Percentiles rank a stretch among this genome's conserved stretches.
Conservation (phyloP, 1,140 invertebrate species). For the Drosophila sturtevanti region DNA sequence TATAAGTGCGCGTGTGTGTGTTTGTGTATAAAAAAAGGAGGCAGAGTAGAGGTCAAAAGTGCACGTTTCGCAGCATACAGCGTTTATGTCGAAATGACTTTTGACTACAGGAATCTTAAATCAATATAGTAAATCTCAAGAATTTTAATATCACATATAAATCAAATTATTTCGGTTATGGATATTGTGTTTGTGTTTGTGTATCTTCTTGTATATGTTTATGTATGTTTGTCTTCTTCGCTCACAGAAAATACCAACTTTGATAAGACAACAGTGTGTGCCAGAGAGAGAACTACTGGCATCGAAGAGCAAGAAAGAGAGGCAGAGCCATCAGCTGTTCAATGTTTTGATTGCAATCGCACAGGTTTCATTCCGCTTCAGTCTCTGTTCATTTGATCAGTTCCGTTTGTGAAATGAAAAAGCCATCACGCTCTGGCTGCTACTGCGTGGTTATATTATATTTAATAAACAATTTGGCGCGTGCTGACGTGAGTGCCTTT, state of each 20-base stretch:
- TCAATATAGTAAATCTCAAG: slow-evolving; percentile 9
- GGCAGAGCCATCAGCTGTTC: slow-evolving; percentile 63
- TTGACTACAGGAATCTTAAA: background rate
- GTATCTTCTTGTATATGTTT: slow-evolving; percentile 2
- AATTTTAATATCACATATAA: slow-evolving; percentile 4
- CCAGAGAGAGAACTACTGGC: slow-evolving; percentile 15
- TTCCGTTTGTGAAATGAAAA: slow-evolving; percentile 69
- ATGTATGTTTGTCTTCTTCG: slow-evolving; percentile 35
- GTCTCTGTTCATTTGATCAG: slow-evolving; percentile 62
- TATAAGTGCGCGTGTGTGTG: slow-evolving; percentile 17
- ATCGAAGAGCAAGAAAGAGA: slow-evolving; percentile 36
- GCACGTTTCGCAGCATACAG: slow-evolving; percentile 37
- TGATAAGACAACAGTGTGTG: slow-evolving; percentile 53
- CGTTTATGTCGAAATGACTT: background rate
- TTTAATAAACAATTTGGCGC: slow-evolving; percentile 24
- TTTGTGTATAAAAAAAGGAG: slow-evolving; percentile 23
- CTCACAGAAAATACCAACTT: slow-evolving; percentile 54
- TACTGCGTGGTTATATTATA: slow-evolving; percentile 6
- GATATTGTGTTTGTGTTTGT: background rate
- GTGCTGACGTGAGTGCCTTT: slow-evolving; percentile 28
- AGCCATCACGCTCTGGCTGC: slow-evolving; percentile 37
- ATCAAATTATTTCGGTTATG: background rate
- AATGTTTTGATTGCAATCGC: slow-evolving; percentile 70
- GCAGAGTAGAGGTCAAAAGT: slow-evolving; percentile 73
- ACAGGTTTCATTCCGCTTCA: slow-evolving; percentile 53